Evolutionary conservation across 2,797 vertebrate genomes (phyloP), one percentile per base, ranked within the genome.

Genomic region (Allobates femoralis): DNA sequence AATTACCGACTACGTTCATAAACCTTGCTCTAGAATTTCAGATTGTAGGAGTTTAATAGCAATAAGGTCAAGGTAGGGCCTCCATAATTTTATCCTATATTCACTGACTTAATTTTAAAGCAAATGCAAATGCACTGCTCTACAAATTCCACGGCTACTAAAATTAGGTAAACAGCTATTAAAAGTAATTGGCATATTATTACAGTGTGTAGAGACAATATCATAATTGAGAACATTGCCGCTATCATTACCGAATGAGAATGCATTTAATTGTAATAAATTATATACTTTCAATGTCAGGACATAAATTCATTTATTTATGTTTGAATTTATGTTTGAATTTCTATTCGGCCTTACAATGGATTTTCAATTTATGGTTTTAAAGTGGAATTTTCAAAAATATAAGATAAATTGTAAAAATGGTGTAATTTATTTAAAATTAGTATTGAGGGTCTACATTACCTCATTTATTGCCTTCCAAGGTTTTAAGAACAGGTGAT

Each of bases 151-250:
- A 28, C 28, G 8, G 23, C 73, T 76, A 28, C 46, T 51, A 26
- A 30, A 15, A 76, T 53, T 26, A 76, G 12, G 19, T 76, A 76
- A 76, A 53, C 16, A 77, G 28, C 34, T 19, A 28, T 30, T 77
- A 30, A 55, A 71, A 23, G 19, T 41, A 41, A 71, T 71, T 71
- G 67, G n/a, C 10, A 41, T n/a, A 46, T 1, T 69, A 21, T 69
- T 69, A 69, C 66, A 69, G 66, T 34, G 34, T 71, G 34, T 71
- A n/a, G 34, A 71, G 34, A 41, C 67, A 23, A 71, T 41, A 69
- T 69, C 32, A 21, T 69, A 69, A 34, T 69, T 37, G 66, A 69
- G 66, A 69, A 37, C 32, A 34, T 34, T 67, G 15, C 30, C 64
- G 10, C 30, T 21, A 21, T 69, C 32, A 69, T 69, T 69, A 69